Conservation (phyloP, 2,888 invertebrate genomes). For the Zygaena filipendulae region DNA sequence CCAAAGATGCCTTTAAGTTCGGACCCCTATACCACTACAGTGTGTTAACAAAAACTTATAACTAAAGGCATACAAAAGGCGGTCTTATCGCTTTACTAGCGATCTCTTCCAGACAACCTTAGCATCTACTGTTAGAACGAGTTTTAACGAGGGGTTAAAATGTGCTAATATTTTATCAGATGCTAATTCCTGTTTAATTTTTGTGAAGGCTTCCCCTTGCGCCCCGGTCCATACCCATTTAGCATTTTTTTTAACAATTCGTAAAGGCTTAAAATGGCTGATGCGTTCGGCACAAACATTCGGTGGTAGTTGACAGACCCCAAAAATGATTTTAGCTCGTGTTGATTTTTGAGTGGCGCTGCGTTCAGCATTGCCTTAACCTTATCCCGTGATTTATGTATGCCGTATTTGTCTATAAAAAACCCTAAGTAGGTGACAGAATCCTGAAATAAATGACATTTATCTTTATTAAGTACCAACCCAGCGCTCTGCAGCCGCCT, state of each 20-base stretch:
- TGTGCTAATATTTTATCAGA: constrained; percentile 9
- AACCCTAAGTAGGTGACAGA: constrained; percentile 14
- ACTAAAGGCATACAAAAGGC: no score
- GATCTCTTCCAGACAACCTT: no score
- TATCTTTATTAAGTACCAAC: constrained; percentile 3
- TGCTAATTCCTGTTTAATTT: constrained; percentile 9
- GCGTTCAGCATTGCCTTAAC: constrained; percentile 13
- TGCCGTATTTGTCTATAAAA: constrained; percentile 14
- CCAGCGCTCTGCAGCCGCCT: constrained; percentile 2
- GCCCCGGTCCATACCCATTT: constrained; percentile 7
- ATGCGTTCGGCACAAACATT: constrained; percentile 10
- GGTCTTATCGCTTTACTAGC: no score
- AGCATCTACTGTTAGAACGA: constrained; percentile 7
- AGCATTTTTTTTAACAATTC: constrained; percentile 9
- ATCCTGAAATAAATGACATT: constrained; percentile 6
- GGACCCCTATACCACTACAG: no score
- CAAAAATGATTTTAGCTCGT: constrained; percentile 14
- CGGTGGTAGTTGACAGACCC: constrained; percentile 18
- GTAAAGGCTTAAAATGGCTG: not conserved
- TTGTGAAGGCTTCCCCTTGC: constrained; percentile 5
- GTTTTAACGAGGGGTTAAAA: no score
- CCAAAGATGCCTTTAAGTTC: no score
- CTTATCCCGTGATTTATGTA: constrained; percentile 3
- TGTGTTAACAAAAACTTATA: no score
- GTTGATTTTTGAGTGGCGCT: constrained; percentile 8